A percentile compares a stretch with the other conserved stretches of the same genome.
These are phyloP conservation scores for Triplophysa tibetana DNA, from an alignment of 2,113 vertebrate genomes.

Conservation along the genomic window DNA sequence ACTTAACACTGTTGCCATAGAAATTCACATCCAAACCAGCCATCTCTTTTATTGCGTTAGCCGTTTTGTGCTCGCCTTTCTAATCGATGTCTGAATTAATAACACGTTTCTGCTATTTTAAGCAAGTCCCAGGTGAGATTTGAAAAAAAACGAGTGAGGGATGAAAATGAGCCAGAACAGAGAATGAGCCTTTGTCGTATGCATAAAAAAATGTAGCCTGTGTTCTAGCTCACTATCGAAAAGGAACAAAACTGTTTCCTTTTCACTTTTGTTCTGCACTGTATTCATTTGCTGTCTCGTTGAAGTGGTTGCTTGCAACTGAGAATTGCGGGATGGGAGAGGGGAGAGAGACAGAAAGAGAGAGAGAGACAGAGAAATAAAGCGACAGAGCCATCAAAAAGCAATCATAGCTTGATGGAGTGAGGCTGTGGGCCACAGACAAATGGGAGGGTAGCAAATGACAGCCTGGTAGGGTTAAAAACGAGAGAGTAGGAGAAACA, in stretches of 20 bases:
- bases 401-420: conserved; percentile 68
- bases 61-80: background rate
- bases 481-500: conserved; percentile 44
- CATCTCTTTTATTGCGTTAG: background rate
- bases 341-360: conserved; percentile 41
- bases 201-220: conserved; percentile 32
- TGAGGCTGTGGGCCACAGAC: conserved; percentile 57
- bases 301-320: conserved; percentile 59
- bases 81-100: conserved; percentile 32
- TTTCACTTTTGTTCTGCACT: conserved; percentile 42
- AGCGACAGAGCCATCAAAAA: conserved; percentile 68
- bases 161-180: conserved; percentile 3
- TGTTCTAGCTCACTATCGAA: conserved; percentile 30
- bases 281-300: conserved; percentile 55
- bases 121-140: background rate
- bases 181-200: conserved; percentile 13
- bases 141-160: conserved; percentile 1
- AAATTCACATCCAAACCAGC: conserved; percentile 9
- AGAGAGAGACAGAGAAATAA: conserved; percentile 40
- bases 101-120: conserved; percentile 17
- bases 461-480: conserved; percentile 48
- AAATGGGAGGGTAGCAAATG: conserved; percentile 61
- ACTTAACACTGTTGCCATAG: conserved; percentile 2
- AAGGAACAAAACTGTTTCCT: conserved; percentile 41
- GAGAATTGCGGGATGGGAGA: conserved; percentile 46